Evolutionary conservation across 2,888 invertebrate species (phyloP).

Genomic region (Cylloceria caligata): DNA sequence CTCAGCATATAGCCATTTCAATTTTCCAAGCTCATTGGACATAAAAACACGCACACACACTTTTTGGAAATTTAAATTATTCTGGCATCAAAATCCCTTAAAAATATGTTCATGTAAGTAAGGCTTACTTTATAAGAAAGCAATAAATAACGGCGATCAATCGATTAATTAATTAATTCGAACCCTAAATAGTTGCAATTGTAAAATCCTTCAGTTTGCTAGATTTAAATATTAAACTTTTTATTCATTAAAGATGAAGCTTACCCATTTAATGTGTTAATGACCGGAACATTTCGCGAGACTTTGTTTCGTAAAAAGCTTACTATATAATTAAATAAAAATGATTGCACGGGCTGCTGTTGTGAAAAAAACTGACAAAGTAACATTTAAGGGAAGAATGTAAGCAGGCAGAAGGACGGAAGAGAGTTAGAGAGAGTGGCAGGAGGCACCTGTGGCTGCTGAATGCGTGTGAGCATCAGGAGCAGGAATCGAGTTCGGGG

Average conservation of each 20-base stretch:
- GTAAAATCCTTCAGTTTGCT: no score
- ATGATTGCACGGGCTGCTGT: not conserved
- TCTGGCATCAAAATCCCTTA: no score
- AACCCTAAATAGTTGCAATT: no score
- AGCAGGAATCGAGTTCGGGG: conserved; percentile 58
- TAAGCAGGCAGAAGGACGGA: conserved; percentile 7
- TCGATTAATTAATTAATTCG: no score
- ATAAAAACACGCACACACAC: no score
- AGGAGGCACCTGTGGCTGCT: conserved; percentile 68
- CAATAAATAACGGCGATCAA: no score
- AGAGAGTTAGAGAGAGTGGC: conserved; percentile 41
- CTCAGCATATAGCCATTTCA: no score
- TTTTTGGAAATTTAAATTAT: no score
- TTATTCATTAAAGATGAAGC: not conserved
- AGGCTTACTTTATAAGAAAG: not conserved
- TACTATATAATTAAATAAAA: not conserved
- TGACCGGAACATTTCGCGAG: not conserved
- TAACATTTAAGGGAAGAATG: not conserved
- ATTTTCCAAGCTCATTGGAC: no score
- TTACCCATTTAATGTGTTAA: not conserved
- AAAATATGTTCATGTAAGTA: not conserved
- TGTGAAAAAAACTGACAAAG: conserved; percentile 3
- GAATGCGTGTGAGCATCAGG: conserved; percentile 46
- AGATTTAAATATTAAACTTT: not conserved
- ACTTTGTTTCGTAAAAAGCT: not conserved